Evolutionary conservation across 2,113 vertebrate genomes (phyloP).

Genomic region (Aptenodytes forsteri): DNA sequence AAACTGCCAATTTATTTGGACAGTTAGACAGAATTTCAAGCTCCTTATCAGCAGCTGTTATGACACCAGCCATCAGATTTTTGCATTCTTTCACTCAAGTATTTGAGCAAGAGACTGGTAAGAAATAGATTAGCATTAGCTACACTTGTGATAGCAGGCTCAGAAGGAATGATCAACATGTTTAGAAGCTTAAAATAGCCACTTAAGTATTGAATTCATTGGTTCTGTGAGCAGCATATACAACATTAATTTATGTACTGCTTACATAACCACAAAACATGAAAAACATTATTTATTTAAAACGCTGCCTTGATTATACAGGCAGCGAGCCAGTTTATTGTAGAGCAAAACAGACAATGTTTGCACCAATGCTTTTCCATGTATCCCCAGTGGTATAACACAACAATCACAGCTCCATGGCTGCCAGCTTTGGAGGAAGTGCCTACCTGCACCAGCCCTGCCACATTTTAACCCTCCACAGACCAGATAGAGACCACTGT

Average conservation of each 20-base stretch:
- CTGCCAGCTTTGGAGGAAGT: not conserved
- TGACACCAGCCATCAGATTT: not conserved
- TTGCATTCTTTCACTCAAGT: not conserved
- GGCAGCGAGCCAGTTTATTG: not conserved
- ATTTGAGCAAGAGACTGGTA: not conserved
- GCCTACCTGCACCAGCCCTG: not conserved
- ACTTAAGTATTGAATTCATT: not conserved
- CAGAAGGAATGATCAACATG: not conserved
- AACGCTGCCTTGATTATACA: not conserved
- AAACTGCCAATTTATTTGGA: not conserved
- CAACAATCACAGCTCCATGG: not conserved
- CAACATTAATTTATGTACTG: not conserved
- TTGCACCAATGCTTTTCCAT: not conserved
- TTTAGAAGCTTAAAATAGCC: not conserved
- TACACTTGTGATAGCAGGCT: not conserved
- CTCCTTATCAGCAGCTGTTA: not conserved
- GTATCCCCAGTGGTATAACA: not conserved
- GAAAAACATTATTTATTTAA: not conserved
- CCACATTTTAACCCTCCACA: not conserved
- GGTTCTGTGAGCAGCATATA: not conserved
- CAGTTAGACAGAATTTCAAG: not conserved
- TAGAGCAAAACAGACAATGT: not conserved
- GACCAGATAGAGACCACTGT: not conserved
- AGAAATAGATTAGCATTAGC: not conserved
- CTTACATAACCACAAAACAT: not conserved